Percentiles rank a stretch among this genome's conserved stretches.
phyloP scores from a whole-genome alignment of 35 echinoderm and acorn worm species.

The Apostichopus californicus region DNA sequence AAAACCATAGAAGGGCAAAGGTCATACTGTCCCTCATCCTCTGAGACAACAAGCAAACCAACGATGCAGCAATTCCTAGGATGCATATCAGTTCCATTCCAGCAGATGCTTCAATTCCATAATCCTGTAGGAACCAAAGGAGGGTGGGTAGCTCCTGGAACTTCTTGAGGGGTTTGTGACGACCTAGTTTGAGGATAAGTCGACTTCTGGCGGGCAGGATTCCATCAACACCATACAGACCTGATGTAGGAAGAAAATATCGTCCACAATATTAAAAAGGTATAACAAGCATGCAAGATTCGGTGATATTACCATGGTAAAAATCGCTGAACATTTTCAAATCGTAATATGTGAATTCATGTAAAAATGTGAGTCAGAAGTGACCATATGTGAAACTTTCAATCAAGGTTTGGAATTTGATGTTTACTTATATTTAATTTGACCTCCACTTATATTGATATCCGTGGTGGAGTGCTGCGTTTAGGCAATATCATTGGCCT shows the following conservation, averaged over 20 bases:
- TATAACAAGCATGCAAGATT: no score
- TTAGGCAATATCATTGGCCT: no score
- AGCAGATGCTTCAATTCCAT: constrained; percentile 65
- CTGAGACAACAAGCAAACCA: constrained; percentile 81
- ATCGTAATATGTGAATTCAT: no score
- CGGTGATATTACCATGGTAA: no score
- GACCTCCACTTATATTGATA: no score
- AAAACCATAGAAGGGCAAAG: constrained; percentile 85
- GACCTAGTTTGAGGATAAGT: constrained; percentile 42
- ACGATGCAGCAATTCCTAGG: constrained; percentile 62
- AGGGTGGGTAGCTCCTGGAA: constrained; percentile 84
- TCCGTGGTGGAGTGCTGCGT: no score
- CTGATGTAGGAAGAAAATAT: constrained; percentile 40
- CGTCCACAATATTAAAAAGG: neutral
- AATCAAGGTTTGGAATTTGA: no score
- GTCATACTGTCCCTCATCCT: constrained; percentile 78
- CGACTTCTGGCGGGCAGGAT: constrained; percentile 69
- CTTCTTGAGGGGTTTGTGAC: constrained; percentile 28
- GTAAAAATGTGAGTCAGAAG: no score
- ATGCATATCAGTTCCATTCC: constrained; percentile 92
- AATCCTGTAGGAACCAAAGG: constrained; percentile 72
- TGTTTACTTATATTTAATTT: no score
- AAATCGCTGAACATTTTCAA: no score
- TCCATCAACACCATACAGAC: constrained; percentile 85
- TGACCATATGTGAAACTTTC: no score